Conservation (phyloP, 2,888 invertebrate species). For the Acrobeloides nanus region DNA sequence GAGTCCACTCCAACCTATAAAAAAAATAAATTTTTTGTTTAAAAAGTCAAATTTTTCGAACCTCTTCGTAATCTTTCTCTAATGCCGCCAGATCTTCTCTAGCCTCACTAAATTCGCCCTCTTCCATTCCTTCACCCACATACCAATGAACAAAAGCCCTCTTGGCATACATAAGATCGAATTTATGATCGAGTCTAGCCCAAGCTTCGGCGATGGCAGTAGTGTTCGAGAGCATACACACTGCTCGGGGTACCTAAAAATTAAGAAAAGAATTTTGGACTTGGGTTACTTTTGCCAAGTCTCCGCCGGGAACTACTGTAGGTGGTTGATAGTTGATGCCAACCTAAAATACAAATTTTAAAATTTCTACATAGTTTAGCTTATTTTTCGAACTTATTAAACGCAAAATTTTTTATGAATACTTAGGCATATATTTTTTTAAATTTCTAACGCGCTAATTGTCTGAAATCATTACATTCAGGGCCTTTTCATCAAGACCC, state of each 20-base stretch:
- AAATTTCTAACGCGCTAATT: too few species aligned
- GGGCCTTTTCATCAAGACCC: too few species aligned
- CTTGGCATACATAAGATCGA: slow-evolving; percentile 59
- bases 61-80: slow-evolving; percentile 24
- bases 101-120: slow-evolving; percentile 24
- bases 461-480: too few species aligned
- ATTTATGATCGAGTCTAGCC: slow-evolving; percentile 69
- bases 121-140: slow-evolving; percentile 23
- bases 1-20: background rate
- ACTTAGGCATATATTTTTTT: too few species aligned
- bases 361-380: too few species aligned
- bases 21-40: background rate
- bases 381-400: too few species aligned
- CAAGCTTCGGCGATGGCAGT: slow-evolving; percentile 82
- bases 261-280: too few species aligned
- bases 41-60: too few species aligned
- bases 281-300: slow-evolving; percentile 66
- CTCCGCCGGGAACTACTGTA: slow-evolving; percentile 84
- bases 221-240: slow-evolving; percentile 80
- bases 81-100: slow-evolving; percentile 29
- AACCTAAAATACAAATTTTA: slow-evolving; percentile 69
- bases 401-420: too few species aligned
- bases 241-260: slow-evolving; percentile 65
- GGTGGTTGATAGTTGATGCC: slow-evolving; percentile 62
- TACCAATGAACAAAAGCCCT: slow-evolving; percentile 19